Evolutionary conservation across 2,113 vertebrate species (phyloP), one percentile per base, ranked within the genome.

Genomic region (Danionella cerebrum): DNA sequence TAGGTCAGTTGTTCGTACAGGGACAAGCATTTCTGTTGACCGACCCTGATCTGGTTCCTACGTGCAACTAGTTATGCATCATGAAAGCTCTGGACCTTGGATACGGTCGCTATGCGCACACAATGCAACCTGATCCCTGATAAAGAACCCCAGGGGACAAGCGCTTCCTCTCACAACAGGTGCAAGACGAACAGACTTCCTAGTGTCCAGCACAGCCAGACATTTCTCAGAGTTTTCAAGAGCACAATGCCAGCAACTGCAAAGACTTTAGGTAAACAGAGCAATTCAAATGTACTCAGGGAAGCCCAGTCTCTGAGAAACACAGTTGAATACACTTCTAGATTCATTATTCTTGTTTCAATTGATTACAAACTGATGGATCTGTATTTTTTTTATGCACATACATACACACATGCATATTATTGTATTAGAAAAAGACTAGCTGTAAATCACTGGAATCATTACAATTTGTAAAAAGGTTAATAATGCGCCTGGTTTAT

Each of bases 101-200:
- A 76, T 53, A 72, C 59, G 35, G 58, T 70, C 54, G 27, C 57
- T 57, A 68, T 68, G 39, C 45, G 33, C 48, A 55, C 27, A 50
- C 54, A 24, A 42, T 76, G 86, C 83, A 87, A 89, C 84, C 75
- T 82, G 87, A 89, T 89, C 84, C 80, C 58, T 21, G 74, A 84
- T 88, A 87, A 86, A 85, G 86, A 88, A 84, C 71, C 82, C 83
- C 81, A 54, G n/a, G 83, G 71, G 83, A 73, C 76, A 69, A 73
- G 75, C 47, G 78, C 83, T 89, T 89, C 86, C 86, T 84, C 82
- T 86, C 63, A 78, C 84, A 88, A 88, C 87, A 90, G 88, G 88
- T 90, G 87, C 86, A 84, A 80, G 78, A 83, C 82, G 62, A 78
- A 79, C 82, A 77, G 78, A 76, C 73, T 77, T 80, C 81, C 80